Conservation (phyloP, 2,888 invertebrate genomes). For the Acronicta aceris region DNA sequence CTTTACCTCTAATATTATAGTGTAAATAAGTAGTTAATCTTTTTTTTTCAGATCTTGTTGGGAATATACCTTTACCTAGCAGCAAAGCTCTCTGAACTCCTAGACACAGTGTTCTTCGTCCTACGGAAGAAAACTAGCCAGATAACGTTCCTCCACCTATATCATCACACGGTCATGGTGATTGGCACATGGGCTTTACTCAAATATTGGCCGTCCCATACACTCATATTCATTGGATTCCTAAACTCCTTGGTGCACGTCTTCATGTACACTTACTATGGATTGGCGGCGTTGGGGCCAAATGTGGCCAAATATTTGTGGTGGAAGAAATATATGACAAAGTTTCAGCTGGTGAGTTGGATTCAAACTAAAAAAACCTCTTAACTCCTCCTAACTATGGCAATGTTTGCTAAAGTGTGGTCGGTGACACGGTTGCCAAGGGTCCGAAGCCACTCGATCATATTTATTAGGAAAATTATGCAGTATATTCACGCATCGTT, state of each 20-base stretch:
- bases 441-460: no score
- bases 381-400: no score
- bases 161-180: constrained; percentile 94
- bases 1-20: no score
- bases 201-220: constrained; percentile 93
- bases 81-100: constrained; percentile 93
- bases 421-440: no score
- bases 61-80: constrained; percentile 91
- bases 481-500: no score
- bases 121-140: constrained; percentile 93
- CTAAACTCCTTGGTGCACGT: constrained; percentile 94
- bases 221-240: constrained; percentile 91
- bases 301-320: constrained; percentile 92
- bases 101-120: constrained; percentile 96
- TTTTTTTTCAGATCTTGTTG: constrained; percentile 81
- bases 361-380: no score
- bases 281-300: constrained; percentile 93
- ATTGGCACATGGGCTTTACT: constrained; percentile 93
- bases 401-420: no score
- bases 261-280: constrained; percentile 95
- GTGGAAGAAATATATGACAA: constrained; percentile 96
- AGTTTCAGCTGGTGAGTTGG: constrained; percentile 92
- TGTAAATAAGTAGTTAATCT: no score
- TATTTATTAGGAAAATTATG: no score
- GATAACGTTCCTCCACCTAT: constrained; percentile 96